These are phyloP conservation scores for Orthosia gothica DNA, from an alignment of 2,888 invertebrate species.

Conservation along the genomic window DNA sequence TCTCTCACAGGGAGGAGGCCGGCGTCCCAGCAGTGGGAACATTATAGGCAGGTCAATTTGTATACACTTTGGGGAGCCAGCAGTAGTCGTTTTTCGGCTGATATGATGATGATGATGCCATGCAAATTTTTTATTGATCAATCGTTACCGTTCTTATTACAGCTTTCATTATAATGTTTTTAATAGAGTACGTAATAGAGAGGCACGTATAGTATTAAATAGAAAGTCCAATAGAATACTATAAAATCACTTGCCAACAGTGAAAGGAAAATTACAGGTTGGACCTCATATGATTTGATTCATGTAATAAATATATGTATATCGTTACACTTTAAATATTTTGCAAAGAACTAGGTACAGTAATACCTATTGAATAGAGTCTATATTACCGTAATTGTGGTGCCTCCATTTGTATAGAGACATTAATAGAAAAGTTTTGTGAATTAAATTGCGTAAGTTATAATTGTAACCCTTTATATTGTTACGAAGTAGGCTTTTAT, in stretches of 20 bases:
- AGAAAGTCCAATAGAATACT: slow-evolving; percentile 87
- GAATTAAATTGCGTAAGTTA: slow-evolving; percentile 46
- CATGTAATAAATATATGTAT: slow-evolving; percentile 72
- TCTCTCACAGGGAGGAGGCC: no score
- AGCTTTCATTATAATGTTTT: slow-evolving; percentile 60
- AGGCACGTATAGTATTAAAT: slow-evolving; percentile 83
- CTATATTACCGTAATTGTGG: slow-evolving; percentile 19
- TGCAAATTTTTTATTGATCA: neutral
- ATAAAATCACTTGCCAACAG: slow-evolving; percentile 81
- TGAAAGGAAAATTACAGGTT: slow-evolving; percentile 87
- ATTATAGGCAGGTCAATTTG: no score
- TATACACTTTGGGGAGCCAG: no score
- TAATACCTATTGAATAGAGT: slow-evolving; percentile 36
- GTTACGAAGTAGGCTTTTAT: slow-evolving; percentile 35
- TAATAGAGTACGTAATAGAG: slow-evolving; percentile 77
- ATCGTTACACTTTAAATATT: slow-evolving; percentile 53
- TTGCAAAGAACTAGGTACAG: slow-evolving; percentile 34
- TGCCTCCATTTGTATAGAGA: slow-evolving; percentile 18
- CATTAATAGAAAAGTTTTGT: slow-evolving; percentile 41
- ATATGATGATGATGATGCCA: no score
- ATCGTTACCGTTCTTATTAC: slow-evolving; percentile 15
- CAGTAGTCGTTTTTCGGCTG: no score
- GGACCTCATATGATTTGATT: slow-evolving; percentile 78
- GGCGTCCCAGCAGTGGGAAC: no score
- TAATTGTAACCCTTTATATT: slow-evolving; percentile 40